phyloP scores from a whole-genome alignment of 2,888 invertebrate species.

The Toxonevra muliebris region DNA sequence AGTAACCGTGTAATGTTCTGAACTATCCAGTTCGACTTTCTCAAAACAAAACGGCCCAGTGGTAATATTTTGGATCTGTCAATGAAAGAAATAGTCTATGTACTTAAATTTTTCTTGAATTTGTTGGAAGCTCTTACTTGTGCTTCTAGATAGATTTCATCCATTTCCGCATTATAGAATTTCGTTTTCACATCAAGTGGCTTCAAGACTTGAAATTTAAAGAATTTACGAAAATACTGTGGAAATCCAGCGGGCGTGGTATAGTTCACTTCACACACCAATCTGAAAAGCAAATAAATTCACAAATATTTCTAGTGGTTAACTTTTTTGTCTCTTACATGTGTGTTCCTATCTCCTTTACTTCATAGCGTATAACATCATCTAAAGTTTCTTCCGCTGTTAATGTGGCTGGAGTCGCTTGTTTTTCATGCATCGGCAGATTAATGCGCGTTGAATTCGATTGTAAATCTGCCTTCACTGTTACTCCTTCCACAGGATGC shows the following conservation, averaged over 20 bases:
- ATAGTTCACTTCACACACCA: conserved; percentile 97
- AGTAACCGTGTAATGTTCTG: conserved; percentile 84
- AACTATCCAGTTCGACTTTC: conserved; percentile 92
- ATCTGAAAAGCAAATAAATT: conserved; percentile 65
- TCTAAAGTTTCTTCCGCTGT: conserved; percentile 87
- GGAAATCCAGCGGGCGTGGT: conserved; percentile 77
- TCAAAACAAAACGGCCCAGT: conserved; percentile 92
- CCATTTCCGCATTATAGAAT: conserved; percentile 92
- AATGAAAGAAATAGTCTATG: neutral
- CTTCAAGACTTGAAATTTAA: conserved; percentile 97
- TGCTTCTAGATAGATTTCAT: conserved; percentile 78
- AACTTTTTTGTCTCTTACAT: conserved; percentile 72
- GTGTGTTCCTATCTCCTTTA: conserved; percentile 98
- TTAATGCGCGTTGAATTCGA: conserved; percentile 89
- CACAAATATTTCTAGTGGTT: neutral
- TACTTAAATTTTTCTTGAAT: neutral
- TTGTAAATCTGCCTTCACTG: conserved; percentile 86
- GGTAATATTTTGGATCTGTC: conserved; percentile 91
- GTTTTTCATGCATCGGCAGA: conserved; percentile 77
- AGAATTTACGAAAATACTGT: conserved; percentile 93
- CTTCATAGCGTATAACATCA: conserved; percentile 97
- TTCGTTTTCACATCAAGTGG: conserved; percentile 99
- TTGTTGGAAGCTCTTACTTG: conserved; percentile 66
- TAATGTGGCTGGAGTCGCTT: conserved; percentile 69
- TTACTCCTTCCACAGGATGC: conserved; percentile 70